Conservation (phyloP, 1,140 invertebrate species). For the Meteorus sp. region DNA sequence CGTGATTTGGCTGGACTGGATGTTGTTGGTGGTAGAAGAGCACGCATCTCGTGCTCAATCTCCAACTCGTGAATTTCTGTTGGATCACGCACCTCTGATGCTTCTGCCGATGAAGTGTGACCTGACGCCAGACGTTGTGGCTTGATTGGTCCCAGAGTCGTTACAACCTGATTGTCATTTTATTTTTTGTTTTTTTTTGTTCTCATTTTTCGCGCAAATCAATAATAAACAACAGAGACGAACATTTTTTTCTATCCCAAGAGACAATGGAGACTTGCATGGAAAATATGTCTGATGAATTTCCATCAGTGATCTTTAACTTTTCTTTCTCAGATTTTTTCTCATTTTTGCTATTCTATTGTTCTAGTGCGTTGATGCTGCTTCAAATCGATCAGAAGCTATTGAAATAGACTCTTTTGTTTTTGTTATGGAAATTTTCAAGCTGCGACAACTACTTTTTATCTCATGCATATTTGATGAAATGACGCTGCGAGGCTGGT, state of each 20-base stretch:
- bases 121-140: constrained; percentile 62
- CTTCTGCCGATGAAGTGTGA: constrained; percentile 42
- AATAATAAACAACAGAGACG: too few species aligned
- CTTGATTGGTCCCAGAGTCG: constrained; percentile 71
- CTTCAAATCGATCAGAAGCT: not conserved
- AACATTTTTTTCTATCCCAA: too few species aligned
- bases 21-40: constrained; percentile 50
- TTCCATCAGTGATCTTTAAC: too few species aligned
- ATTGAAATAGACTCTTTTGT: not conserved
- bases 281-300: too few species aligned
- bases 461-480: constrained; percentile 3
- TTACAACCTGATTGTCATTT: constrained; percentile 68
- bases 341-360: too few species aligned
- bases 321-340: too few species aligned
- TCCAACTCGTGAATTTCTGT: constrained; percentile 46
- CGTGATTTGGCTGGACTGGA: constrained; percentile 42
- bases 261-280: too few species aligned
- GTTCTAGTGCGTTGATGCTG: not conserved
- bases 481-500: not conserved
- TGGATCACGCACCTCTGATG: constrained; percentile 37
- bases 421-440: not conserved
- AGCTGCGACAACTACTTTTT: not conserved
- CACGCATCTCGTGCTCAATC: constrained; percentile 52
- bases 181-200: not conserved
- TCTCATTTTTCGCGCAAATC: too few species aligned